A percentile compares a stretch with the other conserved stretches of the same genome.
phyloP scores from a whole-genome alignment of 2,888 invertebrate species.

The Hymenopus coronatus region DNA sequence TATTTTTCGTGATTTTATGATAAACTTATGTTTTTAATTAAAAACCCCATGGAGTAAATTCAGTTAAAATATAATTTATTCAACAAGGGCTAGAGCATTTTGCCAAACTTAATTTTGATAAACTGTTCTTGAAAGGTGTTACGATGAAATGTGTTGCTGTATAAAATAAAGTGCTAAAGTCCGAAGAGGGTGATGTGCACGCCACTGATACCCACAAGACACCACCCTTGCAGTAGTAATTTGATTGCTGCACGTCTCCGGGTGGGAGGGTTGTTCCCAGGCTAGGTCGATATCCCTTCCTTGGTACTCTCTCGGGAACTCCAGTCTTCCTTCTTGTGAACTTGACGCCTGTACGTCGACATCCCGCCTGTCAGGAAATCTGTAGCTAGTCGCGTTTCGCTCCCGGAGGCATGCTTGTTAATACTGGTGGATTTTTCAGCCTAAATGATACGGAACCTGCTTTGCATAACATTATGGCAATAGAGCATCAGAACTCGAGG shows the following conservation, averaged over 20 bases:
- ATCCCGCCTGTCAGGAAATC: neutral
- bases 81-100: no score
- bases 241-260: slow-evolving; percentile 6
- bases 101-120: no score
- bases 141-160: no score
- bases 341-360: neutral
- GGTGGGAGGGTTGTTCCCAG: neutral
- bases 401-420: neutral
- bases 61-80: no score
- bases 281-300: slow-evolving; percentile 11
- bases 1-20: no score
- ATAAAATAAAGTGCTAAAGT: neutral
- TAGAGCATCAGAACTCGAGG: neutral
- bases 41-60: no score
- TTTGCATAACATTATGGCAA: neutral
- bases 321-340: neutral
- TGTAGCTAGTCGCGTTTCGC: neutral
- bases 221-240: neutral
- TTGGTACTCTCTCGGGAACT: neutral
- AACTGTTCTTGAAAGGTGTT: no score
- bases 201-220: neutral
- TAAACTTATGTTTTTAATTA: no score
- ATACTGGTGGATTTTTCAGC: neutral
- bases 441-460: neutral
- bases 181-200: neutral